phyloP scores from a whole-genome alignment of 2,113 vertebrate genomes.

The Columba janthina region DNA sequence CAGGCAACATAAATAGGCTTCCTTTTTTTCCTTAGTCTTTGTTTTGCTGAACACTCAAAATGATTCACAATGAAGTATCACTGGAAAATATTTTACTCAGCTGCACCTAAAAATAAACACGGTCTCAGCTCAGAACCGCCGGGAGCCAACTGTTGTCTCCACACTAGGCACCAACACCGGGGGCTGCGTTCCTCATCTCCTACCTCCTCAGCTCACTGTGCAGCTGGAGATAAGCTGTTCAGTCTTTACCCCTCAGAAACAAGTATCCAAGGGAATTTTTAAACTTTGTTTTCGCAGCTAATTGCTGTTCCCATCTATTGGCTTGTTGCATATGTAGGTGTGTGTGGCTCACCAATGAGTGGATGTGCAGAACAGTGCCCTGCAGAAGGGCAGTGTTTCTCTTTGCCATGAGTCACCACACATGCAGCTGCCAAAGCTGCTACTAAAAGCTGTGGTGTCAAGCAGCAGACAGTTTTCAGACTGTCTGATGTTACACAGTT shows the following conservation, averaged over 20 bases:
- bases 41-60: neutral
- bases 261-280: neutral
- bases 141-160: neutral
- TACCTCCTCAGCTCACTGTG: neutral
- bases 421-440: neutral
- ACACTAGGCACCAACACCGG: neutral
- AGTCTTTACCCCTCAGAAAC: neutral
- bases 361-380: neutral
- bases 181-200: neutral
- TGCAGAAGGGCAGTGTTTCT: neutral
- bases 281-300: neutral
- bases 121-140: neutral
- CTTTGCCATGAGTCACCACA: neutral
- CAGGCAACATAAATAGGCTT: neutral
- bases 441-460: neutral
- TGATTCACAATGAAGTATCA: neutral
- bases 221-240: neutral
- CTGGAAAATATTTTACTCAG: conserved; percentile 39
- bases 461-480: neutral
- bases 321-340: neutral
- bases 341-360: neutral
- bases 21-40: neutral
- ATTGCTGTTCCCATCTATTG: neutral
- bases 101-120: conserved; percentile 42
- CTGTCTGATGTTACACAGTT: neutral